Percentiles rank a stretch among this genome's conserved stretches.
Evolutionary conservation across 2,888 invertebrate genomes (phyloP).

Genomic region (Trypoxylon attenuatum): DNA sequence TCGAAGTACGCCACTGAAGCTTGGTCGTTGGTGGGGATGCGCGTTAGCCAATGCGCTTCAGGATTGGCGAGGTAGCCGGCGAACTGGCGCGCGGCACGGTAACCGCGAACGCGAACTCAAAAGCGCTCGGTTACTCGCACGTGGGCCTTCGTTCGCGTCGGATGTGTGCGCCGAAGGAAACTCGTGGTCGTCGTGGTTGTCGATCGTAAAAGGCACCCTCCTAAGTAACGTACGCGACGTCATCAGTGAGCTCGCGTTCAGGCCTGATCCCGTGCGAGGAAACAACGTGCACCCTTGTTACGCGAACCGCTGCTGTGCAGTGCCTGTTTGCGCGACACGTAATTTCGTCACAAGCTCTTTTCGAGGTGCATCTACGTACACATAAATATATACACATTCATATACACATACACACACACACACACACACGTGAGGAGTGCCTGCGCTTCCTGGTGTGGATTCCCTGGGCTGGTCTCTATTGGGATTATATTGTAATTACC

Average conservation of each 20-base stretch:
- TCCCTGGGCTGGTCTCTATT: slow-evolving; percentile 11
- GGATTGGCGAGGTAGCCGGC: slow-evolving; percentile 41
- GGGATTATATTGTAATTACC: slow-evolving; percentile 34
- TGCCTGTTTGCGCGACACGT: too few relatives aligned
- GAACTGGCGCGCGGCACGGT: slow-evolving; percentile 62
- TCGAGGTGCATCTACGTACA: too few relatives aligned
- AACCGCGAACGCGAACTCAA: slow-evolving; percentile 60
- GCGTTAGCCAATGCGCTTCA: slow-evolving; percentile 39
- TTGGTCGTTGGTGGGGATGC: slow-evolving; percentile 1
- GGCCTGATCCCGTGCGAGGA: not conserved
- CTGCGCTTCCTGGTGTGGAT: slow-evolving; percentile 25
- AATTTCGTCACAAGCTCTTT: too few relatives aligned
- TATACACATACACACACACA: too few relatives aligned
- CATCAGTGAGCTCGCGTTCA: slow-evolving; percentile 21
- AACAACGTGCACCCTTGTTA: too few relatives aligned
- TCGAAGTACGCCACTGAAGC: slow-evolving; percentile 25
- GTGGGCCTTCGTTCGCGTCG: slow-evolving; percentile 69
- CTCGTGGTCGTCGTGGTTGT: slow-evolving; percentile 5
- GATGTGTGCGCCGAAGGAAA: slow-evolving; percentile 50
- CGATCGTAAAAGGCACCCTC: slow-evolving; percentile 15
- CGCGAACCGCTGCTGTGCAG: too few relatives aligned
- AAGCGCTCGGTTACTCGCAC: slow-evolving; percentile 69
- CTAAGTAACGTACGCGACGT: slow-evolving; percentile 30
- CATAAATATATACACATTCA: too few relatives aligned
- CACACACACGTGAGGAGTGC: too few relatives aligned